Evolutionary conservation across 1,140 invertebrate species (phyloP).

Genomic region (Drosophila erecta): DNA sequence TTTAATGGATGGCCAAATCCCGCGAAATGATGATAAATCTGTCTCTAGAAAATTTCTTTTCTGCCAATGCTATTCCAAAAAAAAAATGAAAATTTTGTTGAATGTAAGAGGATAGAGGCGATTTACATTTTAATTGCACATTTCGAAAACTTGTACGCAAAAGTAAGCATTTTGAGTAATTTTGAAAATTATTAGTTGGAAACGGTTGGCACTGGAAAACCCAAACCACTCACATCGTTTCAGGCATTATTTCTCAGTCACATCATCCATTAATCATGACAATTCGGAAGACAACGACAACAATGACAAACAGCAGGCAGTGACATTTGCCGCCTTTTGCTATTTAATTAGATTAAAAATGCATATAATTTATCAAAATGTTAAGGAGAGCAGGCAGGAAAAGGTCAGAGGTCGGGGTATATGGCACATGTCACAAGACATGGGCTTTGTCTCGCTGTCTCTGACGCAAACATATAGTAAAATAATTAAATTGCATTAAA

Average conservation of each 20-base stretch:
- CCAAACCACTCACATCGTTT: background rate
- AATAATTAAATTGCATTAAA: constrained; percentile 81
- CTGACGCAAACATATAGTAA: constrained; percentile 49
- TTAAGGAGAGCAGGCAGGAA: background rate
- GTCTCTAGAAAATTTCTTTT: constrained; percentile 6
- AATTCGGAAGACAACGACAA: constrained; percentile 20
- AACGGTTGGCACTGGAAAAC: background rate
- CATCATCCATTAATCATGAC: constrained; percentile 37
- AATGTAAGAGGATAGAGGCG: background rate
- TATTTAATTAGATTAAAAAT: constrained; percentile 75
- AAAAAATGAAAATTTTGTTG: background rate
- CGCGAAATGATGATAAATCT: constrained; percentile 32
- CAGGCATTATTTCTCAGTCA: background rate
- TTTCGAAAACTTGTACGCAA: background rate
- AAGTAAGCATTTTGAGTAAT: too few species aligned
- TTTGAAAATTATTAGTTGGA: background rate
- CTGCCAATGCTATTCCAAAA: background rate
- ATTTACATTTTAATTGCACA: background rate
- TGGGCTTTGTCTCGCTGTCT: constrained; percentile 27
- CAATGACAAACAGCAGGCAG: constrained; percentile 27
- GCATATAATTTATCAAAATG: constrained; percentile 73
- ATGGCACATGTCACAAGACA: constrained; percentile 66
- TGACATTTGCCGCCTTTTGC: constrained; percentile 57
- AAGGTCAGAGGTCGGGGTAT: background rate
- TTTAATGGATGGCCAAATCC: constrained; percentile 37